Evolutionary conservation across 2,113 vertebrate genomes (phyloP), one percentile per base, ranked within the genome.

Genomic region (Petromus typicus): DNA sequence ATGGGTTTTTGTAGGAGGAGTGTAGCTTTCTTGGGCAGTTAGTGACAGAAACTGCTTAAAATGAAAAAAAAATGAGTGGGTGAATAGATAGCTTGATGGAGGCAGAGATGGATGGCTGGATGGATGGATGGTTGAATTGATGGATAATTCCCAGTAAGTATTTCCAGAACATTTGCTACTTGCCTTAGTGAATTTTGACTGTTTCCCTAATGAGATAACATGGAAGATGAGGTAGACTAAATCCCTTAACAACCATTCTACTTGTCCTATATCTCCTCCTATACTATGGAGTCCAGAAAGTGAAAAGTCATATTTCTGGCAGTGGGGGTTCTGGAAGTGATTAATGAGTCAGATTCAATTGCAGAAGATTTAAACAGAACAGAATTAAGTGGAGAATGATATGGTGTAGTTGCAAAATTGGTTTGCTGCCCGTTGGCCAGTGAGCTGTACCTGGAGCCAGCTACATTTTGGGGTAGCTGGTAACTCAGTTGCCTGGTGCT

Each of bases 41-140:
- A 27, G 12, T 43, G 48, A 84, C 32, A 71, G 27, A 54, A 85
- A 12, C 54, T 17, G 34, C 40, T 75, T 71, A 66, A 40, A 22
- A 20, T 13, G 64, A 40, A 67, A 30, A 67, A 30, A 48, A 27
- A 10, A 2, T 0, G 7, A 23, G 0, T 75, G 43, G 43, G 2
- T 78, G 48, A 30, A 16, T 37, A 32, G 30, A 56, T 17, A 8
- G 34, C 10, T 16, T 16, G 4, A 0, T 10, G 51, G 51, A n/a
- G n/a, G n/a, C n/a, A n/a, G n/a, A n/a, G n/a, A 3, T n/a, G 32
- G 25, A 67, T 9, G 7, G n/a, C 18, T 7, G 20, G 8, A 0
- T 10, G 54, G 61, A 2, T 43, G 27, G 25, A 5, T n/a, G 4
- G 8, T 37, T 79, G 22, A 30, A 16, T 14, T 18, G 73, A 14